Base-by-base conservation (phyloP, 2,888 invertebrate species). In the Tetanocera ferruginea region DNA sequence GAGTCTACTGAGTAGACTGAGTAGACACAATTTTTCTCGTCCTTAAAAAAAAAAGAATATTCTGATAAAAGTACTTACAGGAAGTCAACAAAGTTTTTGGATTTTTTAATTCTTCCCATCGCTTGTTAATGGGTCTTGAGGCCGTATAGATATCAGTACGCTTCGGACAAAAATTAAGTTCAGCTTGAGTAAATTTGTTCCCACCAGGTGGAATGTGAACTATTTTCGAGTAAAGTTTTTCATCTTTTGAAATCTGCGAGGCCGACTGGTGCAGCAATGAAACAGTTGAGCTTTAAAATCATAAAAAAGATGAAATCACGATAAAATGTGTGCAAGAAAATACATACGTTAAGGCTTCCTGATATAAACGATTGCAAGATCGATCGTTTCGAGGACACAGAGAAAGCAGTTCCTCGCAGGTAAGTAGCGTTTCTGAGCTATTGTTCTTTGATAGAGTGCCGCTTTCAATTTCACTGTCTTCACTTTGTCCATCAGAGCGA, bases 341-440 rank as follows among this genome's bases (percentile, higher is more conserved):
- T 82, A 76, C 87, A 83, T 85, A 90, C 89, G 90, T 90, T 82
- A 92, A 88, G 76, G 91, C 90, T 85, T 91, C 91, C 82, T 91
- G 91, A 88, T 94, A 93, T 28, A 23, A 17, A n/a, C n/a, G 4
- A 81, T 93, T 92, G 90, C 95, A 95, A 90, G 95, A 95, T 90
- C 95, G 95, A 88, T 95, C 95, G 0, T 94, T 93, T 34, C 93
- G 93, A 85, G 93, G 92, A 89, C 94, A 92, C 67, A 91, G 90
- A 80, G 91, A 91, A 78, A 94, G 91, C 88, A 93, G 93, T 84
- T 92, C 92, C 88, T 93, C 93, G 85, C 93, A 93, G 83, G 92
- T 91, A 78, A 91, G 91, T 73, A 90, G 76, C 23, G 89, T 83
- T 80, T 89, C 86, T 17, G 83, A 82, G 79, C 83, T 83, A 69